Base-by-base conservation (phyloP, 1,140 invertebrate species). In the Zaprionus africanus region DNA sequence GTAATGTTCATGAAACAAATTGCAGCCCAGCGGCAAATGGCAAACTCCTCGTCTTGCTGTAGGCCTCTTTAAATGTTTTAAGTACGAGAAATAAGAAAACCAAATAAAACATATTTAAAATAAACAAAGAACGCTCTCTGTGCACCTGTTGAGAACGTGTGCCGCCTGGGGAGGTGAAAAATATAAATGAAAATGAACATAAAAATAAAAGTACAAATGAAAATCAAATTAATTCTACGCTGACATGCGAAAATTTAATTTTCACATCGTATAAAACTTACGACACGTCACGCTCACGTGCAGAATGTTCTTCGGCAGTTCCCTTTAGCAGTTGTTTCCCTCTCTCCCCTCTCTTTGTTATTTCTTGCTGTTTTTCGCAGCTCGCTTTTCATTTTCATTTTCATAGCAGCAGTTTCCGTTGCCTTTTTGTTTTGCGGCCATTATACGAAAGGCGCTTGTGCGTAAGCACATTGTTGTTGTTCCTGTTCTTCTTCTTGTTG, bases 171-270 rank as follows among this genome's bases (percentile, higher is more conserved):
- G 22, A 36, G 36, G 24, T 24, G 19, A 1, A 51, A 17, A 43
- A 46, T n/a, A 15, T 7, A 51, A 51, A 51, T 51, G 46, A 51
- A 51, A 51, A 51, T 24, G 46, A 51, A 51, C 11, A 38, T 13
- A 53, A 43, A 31, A 72, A 64, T 59, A 58, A 57, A 28, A 43
- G 22, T 28, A 7, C 28, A 62, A 60, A 34, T 17, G 19, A 63
- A 34, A 65, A 53, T 34, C 38, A 38, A 80, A 87, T 81, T 79
- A 88, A 88, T 88, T 84, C 54, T 54, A 56, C 38, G 65, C 65
- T 84, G 85, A 81, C 84, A 88, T 88, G 84, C 84, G 68, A 90
- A 81, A 84, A 88, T 84, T 88, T 84, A 84, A 84, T 88, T 88
- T 88, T 73, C 84, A 78, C 81, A 68, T 81, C 74, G 46, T 65